Conservation (phyloP, 2,113 vertebrate species). For the Calidris pugnax region DNA sequence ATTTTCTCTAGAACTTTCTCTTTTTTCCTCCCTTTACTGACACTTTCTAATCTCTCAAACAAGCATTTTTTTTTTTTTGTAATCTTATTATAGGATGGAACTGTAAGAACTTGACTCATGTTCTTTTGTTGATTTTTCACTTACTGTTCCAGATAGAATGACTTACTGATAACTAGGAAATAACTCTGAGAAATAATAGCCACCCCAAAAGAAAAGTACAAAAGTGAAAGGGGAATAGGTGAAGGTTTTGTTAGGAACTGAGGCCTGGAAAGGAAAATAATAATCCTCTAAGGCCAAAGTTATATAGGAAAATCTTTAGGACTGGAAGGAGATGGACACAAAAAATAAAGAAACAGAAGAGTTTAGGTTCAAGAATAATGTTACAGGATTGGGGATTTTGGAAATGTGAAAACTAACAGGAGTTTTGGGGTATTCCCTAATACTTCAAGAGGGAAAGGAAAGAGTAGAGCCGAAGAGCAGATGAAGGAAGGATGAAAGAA, state of each 20-base stretch:
- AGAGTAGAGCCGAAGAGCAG: neutral
- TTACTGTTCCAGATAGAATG: neutral
- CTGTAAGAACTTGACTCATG: neutral
- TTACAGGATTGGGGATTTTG: neutral
- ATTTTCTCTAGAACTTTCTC: neutral
- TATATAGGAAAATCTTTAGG: neutral
- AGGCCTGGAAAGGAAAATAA: neutral
- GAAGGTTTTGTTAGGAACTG: neutral
- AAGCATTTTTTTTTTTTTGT: neutral
- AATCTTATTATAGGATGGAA: neutral
- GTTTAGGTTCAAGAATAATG: neutral
- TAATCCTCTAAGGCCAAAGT: neutral
- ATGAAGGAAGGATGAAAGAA: conserved; percentile 14
- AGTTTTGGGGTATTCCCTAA: neutral
- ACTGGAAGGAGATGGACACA: neutral
- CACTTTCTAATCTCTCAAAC: neutral
- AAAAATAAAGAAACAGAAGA: neutral
- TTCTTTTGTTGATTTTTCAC: neutral
- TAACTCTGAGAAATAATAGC: neutral
- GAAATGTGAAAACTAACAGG: neutral
- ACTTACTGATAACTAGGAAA: neutral
- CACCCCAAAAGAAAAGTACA: neutral
- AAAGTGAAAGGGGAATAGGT: neutral
- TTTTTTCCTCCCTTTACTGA: neutral
- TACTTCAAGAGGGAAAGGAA: neutral